phyloP scores from a whole-genome alignment of 2,797 vertebrate species.

The Brotula barbata region DNA sequence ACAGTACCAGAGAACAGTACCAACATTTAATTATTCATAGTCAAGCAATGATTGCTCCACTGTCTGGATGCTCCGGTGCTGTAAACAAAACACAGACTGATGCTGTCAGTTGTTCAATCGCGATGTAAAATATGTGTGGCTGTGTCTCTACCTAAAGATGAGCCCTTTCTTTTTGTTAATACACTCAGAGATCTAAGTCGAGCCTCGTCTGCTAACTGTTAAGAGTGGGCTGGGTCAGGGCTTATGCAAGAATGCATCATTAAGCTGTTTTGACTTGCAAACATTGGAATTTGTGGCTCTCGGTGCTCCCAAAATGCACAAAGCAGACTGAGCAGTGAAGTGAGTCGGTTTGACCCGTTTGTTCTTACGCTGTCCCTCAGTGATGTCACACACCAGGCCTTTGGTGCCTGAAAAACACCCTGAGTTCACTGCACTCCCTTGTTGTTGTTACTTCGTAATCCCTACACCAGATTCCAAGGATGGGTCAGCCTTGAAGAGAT shows the following conservation, averaged over 20 bases:
- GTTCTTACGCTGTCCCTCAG: slow-evolving; percentile 44
- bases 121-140: no score
- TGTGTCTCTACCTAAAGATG: no score
- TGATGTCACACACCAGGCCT: slow-evolving; percentile 42
- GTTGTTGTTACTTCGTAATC: no score
- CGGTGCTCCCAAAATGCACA: slow-evolving; percentile 49
- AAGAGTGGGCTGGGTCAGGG: slow-evolving; percentile 21
- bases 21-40: slow-evolving; percentile 56
- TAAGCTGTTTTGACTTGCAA: slow-evolving; percentile 60
- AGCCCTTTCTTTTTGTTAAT: no score
- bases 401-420: slow-evolving; percentile 37
- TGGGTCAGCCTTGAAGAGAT: no score
- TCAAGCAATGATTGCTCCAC: slow-evolving; percentile 42
- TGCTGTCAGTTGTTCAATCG: no score
- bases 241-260: slow-evolving; percentile 46
- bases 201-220: slow-evolving; percentile 40
- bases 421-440: slow-evolving; percentile 30
- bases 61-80: slow-evolving; percentile 28
- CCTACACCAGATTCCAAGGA: no score
- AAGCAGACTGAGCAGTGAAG: slow-evolving; percentile 50
- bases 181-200: slow-evolving; percentile 24
- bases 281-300: slow-evolving; percentile 65
- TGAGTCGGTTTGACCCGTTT: slow-evolving; percentile 38
- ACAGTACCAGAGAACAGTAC: no score
- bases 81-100: slow-evolving; percentile 36